Base-by-base conservation (phyloP, 1,140 invertebrate genomes). In the Drosophila lowei region DNA sequence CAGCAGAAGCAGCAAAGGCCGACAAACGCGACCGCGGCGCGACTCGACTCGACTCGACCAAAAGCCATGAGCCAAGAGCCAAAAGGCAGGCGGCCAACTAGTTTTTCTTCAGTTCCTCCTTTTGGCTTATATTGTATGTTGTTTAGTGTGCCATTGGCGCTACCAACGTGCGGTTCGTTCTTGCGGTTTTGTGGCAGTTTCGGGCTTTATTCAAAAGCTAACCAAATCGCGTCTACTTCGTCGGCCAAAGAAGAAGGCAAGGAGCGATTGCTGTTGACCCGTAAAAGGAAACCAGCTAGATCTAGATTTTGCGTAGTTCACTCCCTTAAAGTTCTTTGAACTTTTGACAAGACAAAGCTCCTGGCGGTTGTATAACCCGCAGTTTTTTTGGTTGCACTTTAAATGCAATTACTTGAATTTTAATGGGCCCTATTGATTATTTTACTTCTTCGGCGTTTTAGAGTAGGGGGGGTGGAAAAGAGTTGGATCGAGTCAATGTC, bases 71-170 rank as follows among this genome's bases (percentile, higher is more conserved):
- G 18, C 18, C 18, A 1, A 18, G 2, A 18, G 18, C 18, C 18
- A 50, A 38, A 72, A 77, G 56, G 25, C 74, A 53, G 50, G 52
- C 61, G 44, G 44, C 65, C 64, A 78, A 72, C 79, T 65, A 85
- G 72, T 83, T 83, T 73, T 86, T 71, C 52, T 65, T 73, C 41
- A 73, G 75, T 64, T 81, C 70, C 52, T 70, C 44, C 72, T 65
- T 79, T 73, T 62, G 44, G 65, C 57, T 63, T 64, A 88, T 56
- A 79, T 81, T 72, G 74, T 81, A 75, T 83, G 81, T 88, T 83
- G 75, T 79, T 89, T 79, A 84, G 80, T 84, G 67, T 79, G 80
- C 76, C 62, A 84, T 79, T 79, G 80, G 71, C 67, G 80, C 77
- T 85, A 74, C 76, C 65, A 72, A 81, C 75, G 85, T 61, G 79